Evolutionary conservation across 1,140 invertebrate species (phyloP), one percentile per base, ranked within the genome.

Genomic region (Lasaia peninsularis): DNA sequence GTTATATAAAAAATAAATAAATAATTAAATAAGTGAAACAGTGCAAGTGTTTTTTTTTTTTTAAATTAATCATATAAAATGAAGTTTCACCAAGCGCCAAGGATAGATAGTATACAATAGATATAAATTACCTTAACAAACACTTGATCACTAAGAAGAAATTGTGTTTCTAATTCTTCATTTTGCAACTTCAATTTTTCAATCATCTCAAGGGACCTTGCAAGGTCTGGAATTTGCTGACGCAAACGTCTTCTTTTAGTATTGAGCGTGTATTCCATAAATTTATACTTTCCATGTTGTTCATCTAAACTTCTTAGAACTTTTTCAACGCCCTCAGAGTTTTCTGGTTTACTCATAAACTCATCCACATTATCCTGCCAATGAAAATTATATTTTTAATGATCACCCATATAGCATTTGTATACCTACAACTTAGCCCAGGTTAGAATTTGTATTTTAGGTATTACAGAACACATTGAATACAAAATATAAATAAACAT

Each of bases 301-400:
- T 98, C 98, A 80, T 99, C 97, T 32, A 99, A 89, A 66, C 91
- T 92, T 72, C 94, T 94, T 35, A 99, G 88, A 10, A 97, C 97
- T 81, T 93, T 92, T 71, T 98, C 96, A 2, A 94, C 94, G 56
- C 93, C 93, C 33, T 93, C 92, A 71, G 93, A 92, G 74, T 96
- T 96, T 79, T 97, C 96, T 20, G 94, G 89, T 63, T 92, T 89
- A 63, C 92, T 92, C 96, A 99, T 98, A 80, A 95, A 99, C 49
- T 94, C 92, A 77, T 98, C 97, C 10, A 99, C 97, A 94, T 99
- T 97, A 78, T 99, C 97, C 97, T 98, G n/a, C n/a, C 18, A 48
- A 48, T 3, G n/a, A 11, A 11, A 21, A 48, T 20, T 18, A 20
- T 18, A 10, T 40, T 28, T 2, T 1, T 4, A 44, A 2, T 44